phyloP scores from a whole-genome alignment of 2,113 vertebrate species.

The Rattus rattus region DNA sequence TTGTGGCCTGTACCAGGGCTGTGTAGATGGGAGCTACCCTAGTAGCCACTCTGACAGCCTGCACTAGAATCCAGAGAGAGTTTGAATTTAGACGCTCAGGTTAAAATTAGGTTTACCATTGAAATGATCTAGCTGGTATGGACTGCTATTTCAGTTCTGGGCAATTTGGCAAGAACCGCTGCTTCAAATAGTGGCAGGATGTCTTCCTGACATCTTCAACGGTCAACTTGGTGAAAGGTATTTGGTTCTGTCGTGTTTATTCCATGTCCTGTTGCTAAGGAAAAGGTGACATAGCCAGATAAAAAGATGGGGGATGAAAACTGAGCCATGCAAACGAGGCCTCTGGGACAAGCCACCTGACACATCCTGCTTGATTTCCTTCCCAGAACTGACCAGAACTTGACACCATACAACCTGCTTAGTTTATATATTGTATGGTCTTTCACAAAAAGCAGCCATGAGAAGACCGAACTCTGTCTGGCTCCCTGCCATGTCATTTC shows the following conservation, averaged over 20 bases:
- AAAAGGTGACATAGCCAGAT: constrained; percentile 61
- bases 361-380: not conserved
- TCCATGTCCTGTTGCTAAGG: constrained; percentile 66
- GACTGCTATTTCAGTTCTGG: constrained; percentile 50
- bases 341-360: not conserved
- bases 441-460: not conserved
- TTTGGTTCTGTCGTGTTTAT: constrained; percentile 62
- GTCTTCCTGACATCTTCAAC: constrained; percentile 41
- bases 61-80: not conserved
- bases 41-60: not conserved
- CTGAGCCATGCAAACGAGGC: not conserved
- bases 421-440: not conserved
- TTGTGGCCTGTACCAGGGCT: not conserved
- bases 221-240: constrained; percentile 44
- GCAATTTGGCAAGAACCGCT: constrained; percentile 43
- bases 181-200: constrained; percentile 49
- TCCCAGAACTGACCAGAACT: not conserved
- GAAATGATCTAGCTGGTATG: not conserved
- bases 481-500: not conserved
- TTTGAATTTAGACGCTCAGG: not conserved
- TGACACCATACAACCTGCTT: not conserved
- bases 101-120: constrained; percentile 18
- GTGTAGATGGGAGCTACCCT: not conserved
- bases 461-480: not conserved
- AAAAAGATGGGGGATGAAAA: not conserved